Conservation (phyloP, 1,140 invertebrate species). For the Hycleus cichorii region DNA sequence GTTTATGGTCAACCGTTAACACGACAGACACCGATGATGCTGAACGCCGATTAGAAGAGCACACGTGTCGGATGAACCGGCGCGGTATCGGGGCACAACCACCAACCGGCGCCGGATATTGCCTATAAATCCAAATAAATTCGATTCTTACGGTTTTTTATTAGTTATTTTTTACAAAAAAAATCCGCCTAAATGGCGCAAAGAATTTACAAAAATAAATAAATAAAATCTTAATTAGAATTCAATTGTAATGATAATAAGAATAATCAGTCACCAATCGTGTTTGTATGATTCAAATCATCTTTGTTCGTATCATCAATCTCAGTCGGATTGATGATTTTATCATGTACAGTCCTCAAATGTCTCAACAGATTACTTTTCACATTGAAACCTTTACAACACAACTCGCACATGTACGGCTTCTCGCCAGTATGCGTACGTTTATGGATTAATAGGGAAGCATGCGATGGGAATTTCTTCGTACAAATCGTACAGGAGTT, state of each 20-base stretch:
- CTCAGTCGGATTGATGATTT: constrained; percentile 48
- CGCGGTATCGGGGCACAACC: constrained; percentile 64
- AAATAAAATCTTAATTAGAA: too few relatives aligned
- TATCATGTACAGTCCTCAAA: constrained; percentile 62
- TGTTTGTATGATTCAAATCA: background rate
- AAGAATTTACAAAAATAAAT: too few relatives aligned
- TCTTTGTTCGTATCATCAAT: constrained; percentile 23
- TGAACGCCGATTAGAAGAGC: constrained; percentile 62
- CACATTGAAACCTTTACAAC: constrained; percentile 70
- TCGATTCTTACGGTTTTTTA: too few relatives aligned
- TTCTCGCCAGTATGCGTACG: constrained; percentile 63
- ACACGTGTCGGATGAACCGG: constrained; percentile 71
- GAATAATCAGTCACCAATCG: constrained; percentile 3
- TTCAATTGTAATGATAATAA: too few relatives aligned
- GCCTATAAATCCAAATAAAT: constrained; percentile 27
- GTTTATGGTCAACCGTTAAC: constrained; percentile 60
- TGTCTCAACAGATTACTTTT: constrained; percentile 68
- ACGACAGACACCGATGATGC: background rate
- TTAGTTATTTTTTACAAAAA: too few relatives aligned
- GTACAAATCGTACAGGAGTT: constrained; percentile 63
- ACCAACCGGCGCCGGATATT: constrained; percentile 57
- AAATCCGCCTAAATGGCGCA: too few relatives aligned
- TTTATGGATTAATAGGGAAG: constrained; percentile 67
- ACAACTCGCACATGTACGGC: constrained; percentile 64
- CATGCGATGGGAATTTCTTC: constrained; percentile 68